Conservation (phyloP, 1,140 invertebrate genomes). For the Conus ventricosus region DNA sequence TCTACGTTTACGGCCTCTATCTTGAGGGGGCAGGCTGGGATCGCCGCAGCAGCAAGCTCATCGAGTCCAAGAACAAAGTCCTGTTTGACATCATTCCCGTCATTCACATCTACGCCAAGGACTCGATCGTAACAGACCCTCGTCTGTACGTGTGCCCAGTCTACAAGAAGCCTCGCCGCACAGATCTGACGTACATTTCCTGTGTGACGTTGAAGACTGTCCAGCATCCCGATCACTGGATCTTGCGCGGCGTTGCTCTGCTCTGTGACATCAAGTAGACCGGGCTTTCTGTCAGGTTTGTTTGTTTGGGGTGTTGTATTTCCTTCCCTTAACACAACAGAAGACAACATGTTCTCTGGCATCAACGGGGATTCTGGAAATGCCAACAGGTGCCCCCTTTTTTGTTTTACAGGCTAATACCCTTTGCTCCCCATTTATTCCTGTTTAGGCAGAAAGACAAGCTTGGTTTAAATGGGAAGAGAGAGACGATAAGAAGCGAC, state of each 20-base stretch:
- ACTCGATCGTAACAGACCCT: slow-evolving; percentile 85
- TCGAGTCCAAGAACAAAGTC: slow-evolving; percentile 69
- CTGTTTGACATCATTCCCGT: slow-evolving; percentile 68
- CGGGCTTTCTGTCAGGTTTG: not conserved
- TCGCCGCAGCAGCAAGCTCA: slow-evolving; percentile 60
- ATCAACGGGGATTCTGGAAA: too few relatives aligned
- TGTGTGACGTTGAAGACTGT: slow-evolving; percentile 88
- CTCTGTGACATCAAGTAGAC: slow-evolving; percentile 95
- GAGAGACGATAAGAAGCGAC: too few relatives aligned
- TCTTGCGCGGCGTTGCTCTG: slow-evolving; percentile 91
- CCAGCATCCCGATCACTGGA: slow-evolving; percentile 93
- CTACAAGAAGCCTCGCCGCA: slow-evolving; percentile 93
- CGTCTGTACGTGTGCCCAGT: slow-evolving; percentile 95
- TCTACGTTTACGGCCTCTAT: slow-evolving; percentile 69
- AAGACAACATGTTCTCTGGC: too few relatives aligned
- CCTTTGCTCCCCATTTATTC: too few relatives aligned
- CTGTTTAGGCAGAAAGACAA: too few relatives aligned
- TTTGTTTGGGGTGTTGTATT: too few relatives aligned
- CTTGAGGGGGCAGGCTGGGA: slow-evolving; percentile 72
- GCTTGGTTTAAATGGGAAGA: too few relatives aligned
- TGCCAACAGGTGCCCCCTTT: too few relatives aligned
- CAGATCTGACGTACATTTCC: slow-evolving; percentile 94
- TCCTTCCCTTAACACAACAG: too few relatives aligned
- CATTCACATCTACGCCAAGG: slow-evolving; percentile 71
- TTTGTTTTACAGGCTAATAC: too few relatives aligned